Evolutionary conservation across 1,140 invertebrate genomes (phyloP).

Genomic region (Archivesica marissinica): DNA sequence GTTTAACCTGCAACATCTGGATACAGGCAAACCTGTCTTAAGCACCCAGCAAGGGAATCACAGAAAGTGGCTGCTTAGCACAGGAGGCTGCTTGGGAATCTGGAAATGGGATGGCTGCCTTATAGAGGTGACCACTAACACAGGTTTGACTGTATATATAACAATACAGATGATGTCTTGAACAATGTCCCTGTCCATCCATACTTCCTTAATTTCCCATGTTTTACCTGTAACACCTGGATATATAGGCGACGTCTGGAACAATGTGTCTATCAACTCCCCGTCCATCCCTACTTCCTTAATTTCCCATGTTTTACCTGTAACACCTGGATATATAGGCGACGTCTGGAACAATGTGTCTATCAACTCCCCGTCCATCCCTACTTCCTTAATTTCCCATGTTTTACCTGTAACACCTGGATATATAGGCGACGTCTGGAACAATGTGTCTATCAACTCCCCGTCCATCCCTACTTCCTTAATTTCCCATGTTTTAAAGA

Average conservation of each 20-base stretch:
- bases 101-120: no score
- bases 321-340: slow-evolving; percentile 47
- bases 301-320: slow-evolving; percentile 49
- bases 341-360: background rate
- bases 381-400: slow-evolving; percentile 33
- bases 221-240: slow-evolving; percentile 55
- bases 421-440: slow-evolving; percentile 29
- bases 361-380: slow-evolving; percentile 8
- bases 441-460: background rate
- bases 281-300: slow-evolving; percentile 38
- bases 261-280: background rate
- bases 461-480: slow-evolving; percentile 38
- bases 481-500: slow-evolving; percentile 34
- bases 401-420: slow-evolving; percentile 54
- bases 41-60: no score
- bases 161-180: slow-evolving; percentile 19
- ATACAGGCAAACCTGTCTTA: no score
- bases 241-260: slow-evolving; percentile 29
- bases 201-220: slow-evolving; percentile 31
- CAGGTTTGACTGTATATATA: no score
- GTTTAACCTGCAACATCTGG: slow-evolving; percentile 70
- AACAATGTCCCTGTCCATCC: slow-evolving; percentile 24
- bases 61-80: no score
- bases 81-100: no score
- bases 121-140: no score